phyloP scores from a whole-genome alignment of 2,113 vertebrate genomes.

The Xenopus borealis region DNA sequence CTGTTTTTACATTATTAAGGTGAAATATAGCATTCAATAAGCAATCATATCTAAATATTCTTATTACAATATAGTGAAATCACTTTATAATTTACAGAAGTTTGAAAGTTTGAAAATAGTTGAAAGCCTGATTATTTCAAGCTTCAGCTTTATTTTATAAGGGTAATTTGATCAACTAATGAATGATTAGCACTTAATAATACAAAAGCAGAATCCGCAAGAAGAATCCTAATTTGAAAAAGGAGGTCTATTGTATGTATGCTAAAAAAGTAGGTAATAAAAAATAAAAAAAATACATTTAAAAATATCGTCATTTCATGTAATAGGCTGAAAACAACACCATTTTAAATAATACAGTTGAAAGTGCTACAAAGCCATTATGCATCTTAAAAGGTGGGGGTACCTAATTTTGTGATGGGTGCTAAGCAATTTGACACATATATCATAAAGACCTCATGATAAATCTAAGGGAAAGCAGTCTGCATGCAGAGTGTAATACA shows the following conservation, averaged over 20 bases:
- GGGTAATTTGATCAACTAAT: slow-evolving; percentile 69
- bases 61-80: too few species aligned
- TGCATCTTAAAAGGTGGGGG: too few species aligned
- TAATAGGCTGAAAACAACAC: slow-evolving; percentile 51
- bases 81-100: too few species aligned
- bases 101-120: too few species aligned
- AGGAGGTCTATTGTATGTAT: slow-evolving; percentile 47
- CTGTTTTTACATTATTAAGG: too few species aligned
- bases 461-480: slow-evolving; percentile 7
- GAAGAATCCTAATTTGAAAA: slow-evolving; percentile 62
- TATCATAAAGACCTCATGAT: slow-evolving; percentile 10
- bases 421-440: background rate
- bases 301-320: slow-evolving; percentile 51
- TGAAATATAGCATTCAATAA: too few species aligned
- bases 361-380: slow-evolving; percentile 47
- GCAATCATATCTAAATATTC: too few species aligned
- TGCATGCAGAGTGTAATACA: slow-evolving; percentile 5
- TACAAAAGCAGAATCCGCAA: slow-evolving; percentile 55
- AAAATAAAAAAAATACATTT: slow-evolving; percentile 57
- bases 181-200: slow-evolving; percentile 77
- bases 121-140: too few species aligned
- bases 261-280: slow-evolving; percentile 56
- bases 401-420: background rate
- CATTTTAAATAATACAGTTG: slow-evolving; percentile 55
- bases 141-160: slow-evolving; percentile 64